Evolutionary conservation across 2,113 vertebrate species (phyloP).

Genomic region (Butastur rufipennis): DNA sequence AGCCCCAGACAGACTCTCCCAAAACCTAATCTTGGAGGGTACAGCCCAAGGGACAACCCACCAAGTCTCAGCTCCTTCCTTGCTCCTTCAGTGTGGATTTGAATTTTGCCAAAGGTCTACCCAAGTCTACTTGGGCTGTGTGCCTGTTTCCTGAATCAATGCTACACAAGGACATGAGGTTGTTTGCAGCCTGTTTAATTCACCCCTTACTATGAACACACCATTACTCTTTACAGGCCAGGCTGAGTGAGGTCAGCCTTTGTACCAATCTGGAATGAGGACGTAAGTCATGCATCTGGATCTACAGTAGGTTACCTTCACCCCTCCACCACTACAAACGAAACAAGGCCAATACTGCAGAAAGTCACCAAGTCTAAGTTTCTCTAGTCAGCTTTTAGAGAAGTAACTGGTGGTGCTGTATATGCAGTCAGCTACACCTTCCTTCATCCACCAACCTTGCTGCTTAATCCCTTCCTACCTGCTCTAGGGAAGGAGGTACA

Average conservation of each 20-base stretch:
- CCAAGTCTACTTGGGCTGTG: neutral
- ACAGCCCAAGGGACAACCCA: neutral
- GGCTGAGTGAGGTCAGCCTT: neutral
- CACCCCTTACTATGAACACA: neutral
- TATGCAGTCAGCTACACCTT: neutral
- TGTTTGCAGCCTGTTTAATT: neutral
- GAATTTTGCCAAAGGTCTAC: neutral
- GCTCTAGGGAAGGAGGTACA: neutral
- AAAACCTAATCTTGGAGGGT: neutral
- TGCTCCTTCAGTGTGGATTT: neutral
- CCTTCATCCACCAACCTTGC: neutral
- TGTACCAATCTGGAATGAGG: neutral
- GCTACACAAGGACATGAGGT: neutral
- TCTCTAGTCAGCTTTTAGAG: neutral
- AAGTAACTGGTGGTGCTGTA: neutral
- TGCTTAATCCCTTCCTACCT: neutral
- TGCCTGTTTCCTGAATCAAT: neutral
- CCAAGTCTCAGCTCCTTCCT: neutral
- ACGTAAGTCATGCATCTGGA: neutral
- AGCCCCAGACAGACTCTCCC: neutral
- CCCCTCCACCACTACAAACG: neutral
- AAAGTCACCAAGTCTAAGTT: neutral
- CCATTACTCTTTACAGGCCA: neutral
- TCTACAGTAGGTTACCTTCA: neutral
- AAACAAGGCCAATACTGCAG: neutral